A percentile compares a stretch with the other conserved stretches of the same genome.
Evolutionary conservation across 2,888 invertebrate species (phyloP).

Genomic region (Agriotes lineatus): DNA sequence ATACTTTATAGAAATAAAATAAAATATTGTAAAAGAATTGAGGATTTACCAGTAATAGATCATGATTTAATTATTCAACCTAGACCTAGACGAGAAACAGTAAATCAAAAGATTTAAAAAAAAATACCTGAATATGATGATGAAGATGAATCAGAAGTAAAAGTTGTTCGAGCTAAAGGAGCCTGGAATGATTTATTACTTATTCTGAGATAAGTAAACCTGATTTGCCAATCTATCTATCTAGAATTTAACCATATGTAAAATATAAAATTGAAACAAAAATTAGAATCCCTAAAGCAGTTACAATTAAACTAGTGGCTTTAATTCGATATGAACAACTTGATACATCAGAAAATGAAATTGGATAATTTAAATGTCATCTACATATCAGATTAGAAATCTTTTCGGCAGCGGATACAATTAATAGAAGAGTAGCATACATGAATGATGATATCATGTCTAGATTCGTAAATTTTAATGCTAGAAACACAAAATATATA

Average conservation of each 20-base stretch:
- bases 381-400: neutral
- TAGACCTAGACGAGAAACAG: neutral
- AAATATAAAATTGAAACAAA: neutral
- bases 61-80: neutral
- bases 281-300: neutral
- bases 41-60: neutral
- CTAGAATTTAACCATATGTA: neutral
- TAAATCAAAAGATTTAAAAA: neutral
- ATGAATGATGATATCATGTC: neutral
- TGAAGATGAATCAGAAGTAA: too few species aligned
- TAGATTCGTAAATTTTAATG: neutral
- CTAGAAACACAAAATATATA: neutral
- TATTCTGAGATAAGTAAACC: neutral
- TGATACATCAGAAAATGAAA: neutral
- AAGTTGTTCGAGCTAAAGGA: neutral
- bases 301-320: neutral
- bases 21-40: neutral
- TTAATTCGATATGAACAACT: neutral
- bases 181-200: too few species aligned
- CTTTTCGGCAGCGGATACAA: neutral
- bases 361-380: neutral
- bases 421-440: neutral
- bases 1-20: neutral
- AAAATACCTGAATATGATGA: neutral
- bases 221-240: neutral